Evolutionary conservation across 2,888 invertebrate genomes (phyloP).

Genomic region (Cephus nigrinus): DNA sequence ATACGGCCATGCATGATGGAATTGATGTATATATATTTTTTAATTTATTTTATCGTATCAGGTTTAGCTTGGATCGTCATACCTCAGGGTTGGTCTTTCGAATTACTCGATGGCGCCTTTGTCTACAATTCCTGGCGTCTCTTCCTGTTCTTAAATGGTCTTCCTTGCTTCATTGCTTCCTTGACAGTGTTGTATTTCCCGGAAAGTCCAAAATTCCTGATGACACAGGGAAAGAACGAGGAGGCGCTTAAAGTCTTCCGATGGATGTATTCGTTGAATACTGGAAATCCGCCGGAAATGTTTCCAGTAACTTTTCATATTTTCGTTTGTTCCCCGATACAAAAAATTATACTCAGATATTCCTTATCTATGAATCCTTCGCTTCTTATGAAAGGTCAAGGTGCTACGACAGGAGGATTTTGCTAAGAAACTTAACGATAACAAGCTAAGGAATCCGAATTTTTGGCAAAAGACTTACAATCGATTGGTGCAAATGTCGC

Average conservation of each 20-base stretch:
- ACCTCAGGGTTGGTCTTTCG: slow-evolving; percentile 70
- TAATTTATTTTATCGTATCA: slow-evolving; percentile 60
- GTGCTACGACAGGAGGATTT: too few species aligned
- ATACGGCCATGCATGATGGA: not conserved
- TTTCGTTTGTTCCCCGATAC: too few species aligned
- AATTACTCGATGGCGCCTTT: slow-evolving; percentile 61
- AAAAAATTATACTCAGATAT: too few species aligned
- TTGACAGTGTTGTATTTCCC: slow-evolving; percentile 73
- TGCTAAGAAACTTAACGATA: too few species aligned
- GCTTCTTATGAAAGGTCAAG: too few species aligned
- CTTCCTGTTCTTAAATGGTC: slow-evolving; percentile 64
- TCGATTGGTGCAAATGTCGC: slow-evolving; percentile 74
- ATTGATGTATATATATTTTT: not conserved
- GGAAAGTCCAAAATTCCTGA: slow-evolving; percentile 84
- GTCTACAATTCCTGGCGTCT: slow-evolving; percentile 69
- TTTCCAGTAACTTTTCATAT: slow-evolving; percentile 72
- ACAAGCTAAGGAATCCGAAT: too few species aligned
- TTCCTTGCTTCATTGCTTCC: slow-evolving; percentile 77
- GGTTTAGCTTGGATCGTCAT: slow-evolving; percentile 80
- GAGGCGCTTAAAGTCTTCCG: slow-evolving; percentile 75
- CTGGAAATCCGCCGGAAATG: slow-evolving; percentile 71
- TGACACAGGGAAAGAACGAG: slow-evolving; percentile 75
- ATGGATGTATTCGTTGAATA: slow-evolving; percentile 76
- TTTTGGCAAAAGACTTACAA: too few species aligned
- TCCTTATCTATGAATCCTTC: too few species aligned